A percentile compares a stretch with the other conserved stretches of the same genome.
These are phyloP conservation scores for Pantherophis vulpinus DNA, from an alignment of 2,797 vertebrate species.

Conservation along the genomic window DNA sequence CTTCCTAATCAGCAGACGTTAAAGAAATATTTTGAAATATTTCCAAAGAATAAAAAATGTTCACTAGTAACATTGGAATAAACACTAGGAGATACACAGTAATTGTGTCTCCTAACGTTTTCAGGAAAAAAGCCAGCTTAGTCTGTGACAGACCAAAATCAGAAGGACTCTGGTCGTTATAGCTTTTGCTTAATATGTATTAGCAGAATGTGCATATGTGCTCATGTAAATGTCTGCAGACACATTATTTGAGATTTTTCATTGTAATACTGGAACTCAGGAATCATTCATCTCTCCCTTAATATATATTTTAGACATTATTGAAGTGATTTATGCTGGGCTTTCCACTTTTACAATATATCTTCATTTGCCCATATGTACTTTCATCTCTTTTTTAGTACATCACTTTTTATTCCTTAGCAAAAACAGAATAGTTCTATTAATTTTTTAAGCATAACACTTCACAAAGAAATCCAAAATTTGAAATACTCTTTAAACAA, in stretches of 20 bases:
- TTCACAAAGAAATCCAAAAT: background rate
- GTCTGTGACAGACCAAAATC: background rate
- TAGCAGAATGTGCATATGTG: background rate
- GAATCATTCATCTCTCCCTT: background rate
- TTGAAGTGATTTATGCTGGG: background rate
- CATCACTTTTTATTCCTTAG: background rate
- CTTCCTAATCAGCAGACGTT: background rate
- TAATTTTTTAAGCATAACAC: background rate
- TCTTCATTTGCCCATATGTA: background rate
- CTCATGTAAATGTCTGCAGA: too few relatives aligned
- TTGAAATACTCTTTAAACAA: background rate
- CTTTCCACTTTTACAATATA: background rate
- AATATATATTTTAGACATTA: background rate
- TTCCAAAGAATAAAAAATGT: background rate
- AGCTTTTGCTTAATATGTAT: background rate
- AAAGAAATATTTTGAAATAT: background rate
- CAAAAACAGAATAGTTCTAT: background rate
- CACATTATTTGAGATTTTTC: background rate
- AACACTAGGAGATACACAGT: background rate
- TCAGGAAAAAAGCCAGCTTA: background rate
- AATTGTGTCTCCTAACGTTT: background rate
- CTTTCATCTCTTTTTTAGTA: background rate
- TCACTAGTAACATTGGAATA: background rate
- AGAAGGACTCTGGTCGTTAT: background rate
- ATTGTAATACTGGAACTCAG: background rate